Percentiles rank a stretch among this genome's conserved stretches.
These are phyloP conservation scores for Volucella bombylans DNA, from an alignment of 2,888 invertebrate species.

Conservation along the genomic window DNA sequence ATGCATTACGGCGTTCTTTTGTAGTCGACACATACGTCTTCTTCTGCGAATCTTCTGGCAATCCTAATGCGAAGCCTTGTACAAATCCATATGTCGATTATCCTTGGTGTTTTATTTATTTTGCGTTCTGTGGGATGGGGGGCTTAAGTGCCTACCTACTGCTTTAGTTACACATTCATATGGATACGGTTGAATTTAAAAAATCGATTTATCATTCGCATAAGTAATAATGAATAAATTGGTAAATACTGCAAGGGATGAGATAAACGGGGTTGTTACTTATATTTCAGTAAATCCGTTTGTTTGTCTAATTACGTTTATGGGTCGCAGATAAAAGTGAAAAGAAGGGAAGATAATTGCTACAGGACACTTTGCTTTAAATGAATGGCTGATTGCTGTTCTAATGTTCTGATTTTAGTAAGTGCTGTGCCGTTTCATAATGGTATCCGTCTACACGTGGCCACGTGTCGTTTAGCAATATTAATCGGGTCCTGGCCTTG, in stretches of 20 bases:
- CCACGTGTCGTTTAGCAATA: too few species aligned
- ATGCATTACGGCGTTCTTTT: constrained; percentile 38
- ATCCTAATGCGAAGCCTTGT: constrained; percentile 1
- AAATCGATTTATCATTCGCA: constrained; percentile 26
- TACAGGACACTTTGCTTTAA: too few species aligned
- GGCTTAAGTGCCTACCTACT: not conserved
- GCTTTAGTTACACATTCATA: constrained; percentile 25
- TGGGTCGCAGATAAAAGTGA: too few species aligned
- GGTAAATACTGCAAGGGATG: not conserved
- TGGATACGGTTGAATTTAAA: constrained; percentile 34
- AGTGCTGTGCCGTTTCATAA: too few species aligned
- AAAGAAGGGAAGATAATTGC: too few species aligned
- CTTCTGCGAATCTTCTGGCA: not conserved
- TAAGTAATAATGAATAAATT: constrained; percentile 42
- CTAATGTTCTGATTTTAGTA: too few species aligned
- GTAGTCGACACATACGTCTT: not conserved
- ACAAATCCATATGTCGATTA: constrained; percentile 49
- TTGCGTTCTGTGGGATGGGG: constrained; percentile 6
- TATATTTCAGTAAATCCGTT: too few species aligned
- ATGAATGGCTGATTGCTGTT: too few species aligned
- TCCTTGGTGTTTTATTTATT: constrained; percentile 46
- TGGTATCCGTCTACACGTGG: too few species aligned
- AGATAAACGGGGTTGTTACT: too few species aligned
- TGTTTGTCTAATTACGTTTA: too few species aligned
- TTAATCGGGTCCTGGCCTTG: too few species aligned